phyloP scores from a whole-genome alignment of 2,113 vertebrate species.

The Grantiella picta region DNA sequence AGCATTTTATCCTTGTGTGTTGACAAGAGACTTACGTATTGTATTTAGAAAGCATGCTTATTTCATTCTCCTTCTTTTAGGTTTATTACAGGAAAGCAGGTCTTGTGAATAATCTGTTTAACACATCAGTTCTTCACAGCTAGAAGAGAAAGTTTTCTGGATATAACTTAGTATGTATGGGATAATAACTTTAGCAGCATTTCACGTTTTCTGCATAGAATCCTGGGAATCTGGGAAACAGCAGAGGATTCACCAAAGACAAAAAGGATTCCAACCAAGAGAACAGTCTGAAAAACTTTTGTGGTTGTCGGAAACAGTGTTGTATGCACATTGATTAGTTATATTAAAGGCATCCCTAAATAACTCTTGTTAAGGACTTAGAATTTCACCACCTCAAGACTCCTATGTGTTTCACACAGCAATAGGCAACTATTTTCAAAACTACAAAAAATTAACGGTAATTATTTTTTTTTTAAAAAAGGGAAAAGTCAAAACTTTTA shows the following conservation, averaged over 20 bases:
- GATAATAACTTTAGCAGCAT: background rate
- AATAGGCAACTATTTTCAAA: background rate
- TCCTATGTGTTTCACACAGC: background rate
- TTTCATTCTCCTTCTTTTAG: background rate
- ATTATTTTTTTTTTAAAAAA: background rate
- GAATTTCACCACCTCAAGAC: conserved; percentile 3
- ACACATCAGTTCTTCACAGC: background rate
- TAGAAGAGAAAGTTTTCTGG: background rate
- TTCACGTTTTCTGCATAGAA: background rate
- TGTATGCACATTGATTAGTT: conserved; percentile 18
- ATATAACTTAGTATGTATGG: background rate
- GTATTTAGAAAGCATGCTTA: background rate
- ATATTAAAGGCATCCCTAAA: conserved; percentile 32
- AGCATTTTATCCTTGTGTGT: background rate
- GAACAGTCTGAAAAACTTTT: conserved; percentile 7
- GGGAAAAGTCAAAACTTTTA: background rate
- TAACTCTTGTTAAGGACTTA: conserved; percentile 45
- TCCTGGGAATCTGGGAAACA: conserved; percentile 34
- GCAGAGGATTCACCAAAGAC: background rate
- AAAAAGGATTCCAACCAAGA: conserved; percentile 38
- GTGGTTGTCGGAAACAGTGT: conserved; percentile 50
- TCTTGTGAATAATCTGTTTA: background rate
- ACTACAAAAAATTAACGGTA: background rate
- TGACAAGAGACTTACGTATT: background rate
- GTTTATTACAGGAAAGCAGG: background rate